Conservation (phyloP, 2,888 invertebrate genomes). For the Tachina lurida region DNA sequence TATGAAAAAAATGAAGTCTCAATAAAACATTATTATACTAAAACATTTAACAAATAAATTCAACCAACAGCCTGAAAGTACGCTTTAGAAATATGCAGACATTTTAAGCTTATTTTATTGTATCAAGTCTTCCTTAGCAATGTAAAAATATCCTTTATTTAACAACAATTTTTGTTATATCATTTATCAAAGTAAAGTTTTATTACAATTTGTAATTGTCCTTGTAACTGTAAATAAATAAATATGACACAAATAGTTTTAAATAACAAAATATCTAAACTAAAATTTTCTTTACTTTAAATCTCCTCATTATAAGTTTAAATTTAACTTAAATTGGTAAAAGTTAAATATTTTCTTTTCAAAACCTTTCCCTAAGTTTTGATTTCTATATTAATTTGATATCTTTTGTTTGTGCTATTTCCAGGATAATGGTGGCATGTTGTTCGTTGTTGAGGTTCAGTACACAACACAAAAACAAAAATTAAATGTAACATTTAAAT, state of each 20-base stretch:
- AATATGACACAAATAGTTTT: too few species aligned
- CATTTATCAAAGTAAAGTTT: too few species aligned
- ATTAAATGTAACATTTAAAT: conserved; percentile 25
- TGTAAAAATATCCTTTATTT: too few species aligned
- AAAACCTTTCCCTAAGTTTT: neutral
- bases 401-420: neutral
- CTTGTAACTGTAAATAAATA: too few species aligned
- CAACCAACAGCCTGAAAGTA: neutral
- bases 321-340: neutral
- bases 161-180: too few species aligned
- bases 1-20: too few species aligned
- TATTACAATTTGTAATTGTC: too few species aligned
- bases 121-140: too few species aligned
- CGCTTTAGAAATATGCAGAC: neutral
- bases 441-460: neutral
- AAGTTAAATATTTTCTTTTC: conserved; percentile 11
- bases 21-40: too few species aligned
- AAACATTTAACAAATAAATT: too few species aligned
- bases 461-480: too few species aligned
- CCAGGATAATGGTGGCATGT: conserved; percentile 1
- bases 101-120: neutral
- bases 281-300: neutral
- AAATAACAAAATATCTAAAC: too few species aligned
- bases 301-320: neutral
- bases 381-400: conserved; percentile 8